Evolutionary conservation across 2,888 invertebrate genomes (phyloP), one percentile per base, ranked within the genome.

Genomic region (Scaptomyza tumidula): DNA sequence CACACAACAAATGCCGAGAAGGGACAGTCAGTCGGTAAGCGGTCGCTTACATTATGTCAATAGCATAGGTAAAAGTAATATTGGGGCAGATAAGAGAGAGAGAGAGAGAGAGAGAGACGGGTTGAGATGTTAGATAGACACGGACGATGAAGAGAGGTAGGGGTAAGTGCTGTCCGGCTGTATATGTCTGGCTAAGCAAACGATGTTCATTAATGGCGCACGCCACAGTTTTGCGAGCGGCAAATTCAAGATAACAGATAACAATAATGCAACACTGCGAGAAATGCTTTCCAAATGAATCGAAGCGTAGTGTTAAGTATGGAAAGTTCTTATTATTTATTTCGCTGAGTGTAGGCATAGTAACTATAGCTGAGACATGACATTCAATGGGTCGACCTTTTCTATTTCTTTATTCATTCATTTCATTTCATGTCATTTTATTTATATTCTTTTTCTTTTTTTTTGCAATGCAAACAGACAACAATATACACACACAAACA

Each of bases 121-220:
- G 41, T 41, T 10, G 9, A 10, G 14, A 9, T 41, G 39, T 9
- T 9, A 16, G 14, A 39, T 37, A 37, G 24, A 24, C 24, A 24
- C 24, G 24, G 24, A 4, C 24, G 6, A 6, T 1, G 6, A 29
- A 5, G 37, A 27, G 31, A 13, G 31, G 24, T 24, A 16, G 5
- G 19, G 35, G 33, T 33, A 46, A 41, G 10, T 41, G 41, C 27
- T 62, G 55, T 48, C 41, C 60, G 61, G 9, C n/a, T 33, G 75
- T 71, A 71, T 66, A 61, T 71, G 82, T 86, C 82, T 82, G 78
- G 84, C 78, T 83, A 86, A 80, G 84, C 86, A 83, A 82, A 82
- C 75, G 84, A 75, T 75, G 81, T 82, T 83, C 82, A 82, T 82
- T 82, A 82, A 86, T 83, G 82, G 84, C 82, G 86, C 86, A 82